Evolutionary conservation across 1,140 invertebrate species (phyloP).

Genomic region (Dinoponera quadriceps): DNA sequence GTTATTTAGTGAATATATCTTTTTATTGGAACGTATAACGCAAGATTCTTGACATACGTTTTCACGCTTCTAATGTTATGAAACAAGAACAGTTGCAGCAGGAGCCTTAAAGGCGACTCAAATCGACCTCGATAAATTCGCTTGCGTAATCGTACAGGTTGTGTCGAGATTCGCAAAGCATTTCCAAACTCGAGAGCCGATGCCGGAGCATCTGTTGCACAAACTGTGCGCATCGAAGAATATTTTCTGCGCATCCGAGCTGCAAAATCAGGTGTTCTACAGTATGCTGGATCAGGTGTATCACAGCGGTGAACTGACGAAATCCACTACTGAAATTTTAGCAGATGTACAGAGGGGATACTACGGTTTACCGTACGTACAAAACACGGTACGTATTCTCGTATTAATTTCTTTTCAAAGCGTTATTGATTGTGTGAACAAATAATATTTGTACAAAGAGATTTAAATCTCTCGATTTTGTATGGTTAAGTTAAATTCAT

Average conservation of each 20-base stretch:
- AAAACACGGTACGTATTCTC: conserved; percentile 90
- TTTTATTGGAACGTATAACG: no score
- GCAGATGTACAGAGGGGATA: conserved; percentile 93
- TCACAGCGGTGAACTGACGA: conserved; percentile 88
- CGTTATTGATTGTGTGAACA: neutral
- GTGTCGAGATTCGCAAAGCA: conserved; percentile 95
- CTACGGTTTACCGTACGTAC: conserved; percentile 94
- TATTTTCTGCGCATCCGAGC: conserved; percentile 95
- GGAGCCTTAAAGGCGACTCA: conserved; percentile 5
- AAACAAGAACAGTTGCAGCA: no score
- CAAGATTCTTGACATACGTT: no score
- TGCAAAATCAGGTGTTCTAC: conserved; percentile 94
- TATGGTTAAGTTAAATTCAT: neutral
- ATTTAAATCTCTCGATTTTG: conserved; percentile 12
- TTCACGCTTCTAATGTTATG: no score
- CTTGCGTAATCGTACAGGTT: conserved; percentile 86
- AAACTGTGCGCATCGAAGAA: conserved; percentile 93
- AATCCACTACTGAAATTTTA: conserved; percentile 92
- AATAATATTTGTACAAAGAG: neutral
- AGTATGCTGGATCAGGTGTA: conserved; percentile 94
- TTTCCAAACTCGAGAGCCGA: conserved; percentile 94
- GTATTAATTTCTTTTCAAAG: neutral
- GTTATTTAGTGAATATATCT: no score
- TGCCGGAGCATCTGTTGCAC: conserved; percentile 92
- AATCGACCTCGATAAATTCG: conserved; percentile 24